Conservation (phyloP, 2,888 invertebrate species). For the Suillia variegata region DNA sequence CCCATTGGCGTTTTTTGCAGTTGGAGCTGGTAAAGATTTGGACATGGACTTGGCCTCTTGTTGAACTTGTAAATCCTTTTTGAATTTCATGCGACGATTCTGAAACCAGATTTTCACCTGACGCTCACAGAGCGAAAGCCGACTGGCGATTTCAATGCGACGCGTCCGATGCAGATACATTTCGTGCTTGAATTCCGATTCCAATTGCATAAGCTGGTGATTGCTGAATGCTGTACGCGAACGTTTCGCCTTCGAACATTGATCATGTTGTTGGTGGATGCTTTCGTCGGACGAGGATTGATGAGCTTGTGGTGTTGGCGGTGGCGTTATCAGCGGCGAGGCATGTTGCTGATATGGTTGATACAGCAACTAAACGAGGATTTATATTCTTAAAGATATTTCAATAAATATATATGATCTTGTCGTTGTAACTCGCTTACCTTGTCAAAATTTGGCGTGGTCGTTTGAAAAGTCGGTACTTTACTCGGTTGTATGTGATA, state of each 20-base stretch:
- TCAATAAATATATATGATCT: background rate
- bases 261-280: background rate
- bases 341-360: background rate
- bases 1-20: constrained; percentile 44
- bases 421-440: background rate
- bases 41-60: constrained; percentile 37
- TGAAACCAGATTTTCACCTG: constrained; percentile 90
- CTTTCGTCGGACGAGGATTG: too few relatives aligned
- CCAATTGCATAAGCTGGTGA: constrained; percentile 92
- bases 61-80: constrained; percentile 55
- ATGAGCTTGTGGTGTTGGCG: too few relatives aligned
- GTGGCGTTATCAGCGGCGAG: too few relatives aligned
- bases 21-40: constrained; percentile 35
- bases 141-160: constrained; percentile 94
- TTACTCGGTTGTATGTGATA: constrained; percentile 43
- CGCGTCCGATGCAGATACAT: constrained; percentile 90
- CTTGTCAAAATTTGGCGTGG: constrained; percentile 35
- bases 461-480: constrained; percentile 32
- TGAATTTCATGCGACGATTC: constrained; percentile 81
- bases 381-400: too few relatives aligned
- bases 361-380: background rate
- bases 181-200: constrained; percentile 95
- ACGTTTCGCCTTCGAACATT: constrained; percentile 38
- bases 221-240: constrained; percentile 93
- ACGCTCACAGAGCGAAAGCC: constrained; percentile 84